Conservation (phyloP, 2,888 invertebrate genomes). For the Drosophila subsilvestris region DNA sequence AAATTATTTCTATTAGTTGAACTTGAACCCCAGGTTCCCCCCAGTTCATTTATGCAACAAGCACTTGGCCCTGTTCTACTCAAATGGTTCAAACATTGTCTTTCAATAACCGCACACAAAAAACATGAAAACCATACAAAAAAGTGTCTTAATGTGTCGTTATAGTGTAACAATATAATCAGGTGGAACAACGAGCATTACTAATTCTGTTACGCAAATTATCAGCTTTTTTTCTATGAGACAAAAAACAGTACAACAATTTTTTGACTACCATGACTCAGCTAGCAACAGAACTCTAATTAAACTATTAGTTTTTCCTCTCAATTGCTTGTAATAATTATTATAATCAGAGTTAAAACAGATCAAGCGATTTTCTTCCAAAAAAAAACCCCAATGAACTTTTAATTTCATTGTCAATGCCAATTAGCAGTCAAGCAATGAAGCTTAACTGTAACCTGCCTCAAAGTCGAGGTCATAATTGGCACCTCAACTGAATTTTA, state of each 20-base stretch:
- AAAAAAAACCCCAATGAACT: slow-evolving; percentile 10
- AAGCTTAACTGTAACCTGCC: slow-evolving; percentile 68
- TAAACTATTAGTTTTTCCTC: too few species aligned
- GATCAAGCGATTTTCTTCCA: slow-evolving; percentile 1
- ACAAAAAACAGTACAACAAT: too few species aligned
- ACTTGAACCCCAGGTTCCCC: slow-evolving; percentile 8
- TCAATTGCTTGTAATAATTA: not conserved
- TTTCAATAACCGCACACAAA: not conserved
- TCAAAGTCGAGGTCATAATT: slow-evolving; percentile 47
- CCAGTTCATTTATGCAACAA: slow-evolving; percentile 15
- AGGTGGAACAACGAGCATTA: slow-evolving; percentile 2
- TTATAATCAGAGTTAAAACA: not conserved
- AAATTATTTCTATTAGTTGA: slow-evolving; percentile 37
- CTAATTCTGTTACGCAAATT: not conserved
- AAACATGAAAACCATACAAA: not conserved
- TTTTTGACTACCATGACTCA: not conserved
- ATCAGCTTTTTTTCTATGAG: not conserved
- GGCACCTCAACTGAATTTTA: slow-evolving; percentile 36
- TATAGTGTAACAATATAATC: not conserved
- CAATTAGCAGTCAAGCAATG: slow-evolving; percentile 59
- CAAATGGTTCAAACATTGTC: not conserved
- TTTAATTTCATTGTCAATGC: slow-evolving; percentile 61
- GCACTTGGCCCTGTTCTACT: not conserved
- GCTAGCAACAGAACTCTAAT: not conserved
- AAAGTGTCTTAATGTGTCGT: not conserved